Conservation (phyloP, 35 echinoderm and acorn worm genomes). For the Ptychodera flava region DNA sequence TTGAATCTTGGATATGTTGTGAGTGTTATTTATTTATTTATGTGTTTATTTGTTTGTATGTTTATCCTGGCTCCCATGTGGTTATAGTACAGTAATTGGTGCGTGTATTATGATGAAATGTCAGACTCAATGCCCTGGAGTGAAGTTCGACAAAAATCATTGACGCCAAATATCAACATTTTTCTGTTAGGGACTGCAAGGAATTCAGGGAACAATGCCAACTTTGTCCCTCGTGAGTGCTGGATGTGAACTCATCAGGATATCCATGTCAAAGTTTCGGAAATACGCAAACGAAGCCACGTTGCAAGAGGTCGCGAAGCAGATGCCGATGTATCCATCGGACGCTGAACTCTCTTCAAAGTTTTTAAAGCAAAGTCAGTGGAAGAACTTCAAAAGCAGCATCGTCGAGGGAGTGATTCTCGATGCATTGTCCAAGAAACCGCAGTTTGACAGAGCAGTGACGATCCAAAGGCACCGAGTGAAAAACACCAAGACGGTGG, state of each 20-base stretch:
- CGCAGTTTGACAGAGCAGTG: background rate
- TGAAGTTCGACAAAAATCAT: no score
- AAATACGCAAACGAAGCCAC: slow-evolving; percentile 77
- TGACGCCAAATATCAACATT: no score
- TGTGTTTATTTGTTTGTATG: no score
- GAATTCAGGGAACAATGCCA: slow-evolving; percentile 51
- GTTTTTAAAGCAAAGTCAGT: slow-evolving; percentile 59
- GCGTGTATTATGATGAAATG: no score
- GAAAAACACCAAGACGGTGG: no score
- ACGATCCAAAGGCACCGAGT: no score
- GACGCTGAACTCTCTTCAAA: slow-evolving; percentile 51
- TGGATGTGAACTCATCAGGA: slow-evolving; percentile 81
- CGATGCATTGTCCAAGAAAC: background rate
- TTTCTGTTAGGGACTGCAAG: slow-evolving; percentile 52
- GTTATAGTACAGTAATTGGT: no score
- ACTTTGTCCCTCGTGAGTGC: slow-evolving; percentile 70
- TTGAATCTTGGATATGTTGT: no score
- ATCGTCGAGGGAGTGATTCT: slow-evolving; percentile 25
- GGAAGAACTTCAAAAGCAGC: slow-evolving; percentile 81
- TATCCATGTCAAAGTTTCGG: slow-evolving; percentile 82
- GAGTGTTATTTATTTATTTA: no score
- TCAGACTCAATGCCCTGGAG: no score
- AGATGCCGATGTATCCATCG: slow-evolving; percentile 53
- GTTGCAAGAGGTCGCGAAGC: slow-evolving; percentile 29
- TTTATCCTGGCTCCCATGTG: no score